phyloP scores from a whole-genome alignment of 2,113 vertebrate genomes.

The Isurus oxyrinchus region DNA sequence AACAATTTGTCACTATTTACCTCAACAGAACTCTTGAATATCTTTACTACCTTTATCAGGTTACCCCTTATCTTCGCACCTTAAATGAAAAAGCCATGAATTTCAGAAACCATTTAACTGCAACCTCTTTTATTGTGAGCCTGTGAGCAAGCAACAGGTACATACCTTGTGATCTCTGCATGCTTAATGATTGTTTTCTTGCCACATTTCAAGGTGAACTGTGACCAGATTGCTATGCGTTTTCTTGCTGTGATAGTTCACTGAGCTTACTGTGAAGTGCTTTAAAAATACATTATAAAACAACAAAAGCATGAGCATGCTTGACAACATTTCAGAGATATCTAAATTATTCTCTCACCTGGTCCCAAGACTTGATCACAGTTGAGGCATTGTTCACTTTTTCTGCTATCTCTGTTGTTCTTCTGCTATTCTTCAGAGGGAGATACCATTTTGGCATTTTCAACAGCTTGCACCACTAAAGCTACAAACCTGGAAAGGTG shows the following conservation, averaged over 20 bases:
- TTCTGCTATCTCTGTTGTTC: neutral
- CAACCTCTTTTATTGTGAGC: neutral
- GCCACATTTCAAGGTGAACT: neutral
- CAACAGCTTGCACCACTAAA: neutral
- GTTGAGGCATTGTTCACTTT: neutral
- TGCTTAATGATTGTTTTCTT: neutral
- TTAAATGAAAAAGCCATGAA: neutral
- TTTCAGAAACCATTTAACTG: neutral
- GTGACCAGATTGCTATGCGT: neutral
- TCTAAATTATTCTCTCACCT: neutral
- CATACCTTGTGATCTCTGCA: neutral
- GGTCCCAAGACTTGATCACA: neutral
- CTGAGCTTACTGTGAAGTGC: neutral
- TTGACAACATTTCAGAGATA: neutral
- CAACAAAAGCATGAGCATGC: neutral
- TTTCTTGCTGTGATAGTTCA: neutral
- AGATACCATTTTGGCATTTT: neutral
- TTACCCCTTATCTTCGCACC: neutral
- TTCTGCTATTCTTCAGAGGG: neutral
- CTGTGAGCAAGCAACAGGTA: neutral
- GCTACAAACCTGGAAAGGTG: neutral
- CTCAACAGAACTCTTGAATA: neutral
- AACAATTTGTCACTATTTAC: neutral
- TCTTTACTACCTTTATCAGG: neutral
- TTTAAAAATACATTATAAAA: neutral